Evolutionary conservation across 2,113 vertebrate genomes (phyloP).

Genomic region (Tetrao urogallus): DNA sequence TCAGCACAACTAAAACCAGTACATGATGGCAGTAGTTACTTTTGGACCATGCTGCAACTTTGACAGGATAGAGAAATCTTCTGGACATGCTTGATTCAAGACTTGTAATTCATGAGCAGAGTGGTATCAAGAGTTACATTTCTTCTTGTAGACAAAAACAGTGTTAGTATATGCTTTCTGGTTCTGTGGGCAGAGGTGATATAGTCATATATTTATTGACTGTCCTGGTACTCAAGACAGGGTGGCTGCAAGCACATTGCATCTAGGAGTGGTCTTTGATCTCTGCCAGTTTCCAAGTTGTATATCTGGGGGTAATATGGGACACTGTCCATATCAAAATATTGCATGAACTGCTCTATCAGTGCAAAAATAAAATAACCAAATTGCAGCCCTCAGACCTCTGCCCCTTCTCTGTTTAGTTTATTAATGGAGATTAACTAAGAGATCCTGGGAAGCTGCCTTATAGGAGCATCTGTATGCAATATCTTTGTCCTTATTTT

Average conservation of each 20-base stretch:
- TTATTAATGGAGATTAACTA: neutral
- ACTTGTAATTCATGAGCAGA: neutral
- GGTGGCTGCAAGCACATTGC: neutral
- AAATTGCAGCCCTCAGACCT: neutral
- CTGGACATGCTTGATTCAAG: neutral
- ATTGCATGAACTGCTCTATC: neutral
- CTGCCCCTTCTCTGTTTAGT: neutral
- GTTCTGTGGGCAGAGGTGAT: neutral
- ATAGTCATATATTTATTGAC: neutral
- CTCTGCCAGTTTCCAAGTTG: neutral
- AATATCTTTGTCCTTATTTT: neutral
- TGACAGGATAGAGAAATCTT: neutral
- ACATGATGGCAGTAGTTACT: neutral
- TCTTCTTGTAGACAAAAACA: neutral
- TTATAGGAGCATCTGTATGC: accelerated
- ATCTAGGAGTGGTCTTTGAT: neutral
- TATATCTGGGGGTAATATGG: neutral
- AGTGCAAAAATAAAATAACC: neutral
- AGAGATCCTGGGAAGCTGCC: neutral
- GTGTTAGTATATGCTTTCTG: neutral
- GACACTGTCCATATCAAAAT: neutral
- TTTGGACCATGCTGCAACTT: neutral
- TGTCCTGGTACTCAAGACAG: neutral
- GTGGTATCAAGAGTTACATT: neutral
- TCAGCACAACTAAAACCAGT: neutral